Evolutionary conservation across 2,888 invertebrate genomes (phyloP).

Genomic region (Parnassius orleans): DNA sequence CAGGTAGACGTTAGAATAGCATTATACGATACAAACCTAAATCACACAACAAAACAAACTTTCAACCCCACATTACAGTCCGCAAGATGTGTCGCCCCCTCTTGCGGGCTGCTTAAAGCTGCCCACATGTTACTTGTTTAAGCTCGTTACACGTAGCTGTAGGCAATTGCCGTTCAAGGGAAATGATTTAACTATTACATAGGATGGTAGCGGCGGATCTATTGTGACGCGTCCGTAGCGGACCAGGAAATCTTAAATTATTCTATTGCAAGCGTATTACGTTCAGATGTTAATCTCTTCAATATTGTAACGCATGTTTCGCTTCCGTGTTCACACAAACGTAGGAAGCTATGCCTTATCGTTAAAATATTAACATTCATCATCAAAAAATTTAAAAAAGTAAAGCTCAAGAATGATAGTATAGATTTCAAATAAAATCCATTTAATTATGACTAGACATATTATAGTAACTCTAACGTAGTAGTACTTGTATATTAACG

Average conservation of each 20-base stretch:
- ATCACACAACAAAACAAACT: constrained; percentile 10
- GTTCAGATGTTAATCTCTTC: constrained; percentile 32
- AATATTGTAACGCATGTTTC: constrained; percentile 21
- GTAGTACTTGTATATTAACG: too few relatives aligned
- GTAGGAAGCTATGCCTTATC: too few relatives aligned
- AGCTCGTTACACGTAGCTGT: constrained; percentile 44
- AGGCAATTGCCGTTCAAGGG: constrained; percentile 42
- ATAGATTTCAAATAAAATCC: too few relatives aligned
- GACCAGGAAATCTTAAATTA: constrained; percentile 49
- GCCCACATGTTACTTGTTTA: constrained; percentile 48
- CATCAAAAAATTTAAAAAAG: too few relatives aligned
- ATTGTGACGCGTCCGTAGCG: constrained; percentile 46
- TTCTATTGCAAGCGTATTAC: constrained; percentile 49
- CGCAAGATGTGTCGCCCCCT: constrained; percentile 13
- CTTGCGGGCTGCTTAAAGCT: constrained; percentile 26
- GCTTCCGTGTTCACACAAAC: constrained; percentile 15
- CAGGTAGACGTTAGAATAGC: too few relatives aligned
- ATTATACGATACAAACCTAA: too few relatives aligned
- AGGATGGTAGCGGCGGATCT: constrained; percentile 46
- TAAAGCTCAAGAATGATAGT: too few relatives aligned
- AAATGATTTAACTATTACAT: constrained; percentile 51
- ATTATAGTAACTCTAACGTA: too few relatives aligned
- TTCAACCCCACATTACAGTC: constrained; percentile 8
- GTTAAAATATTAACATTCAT: too few relatives aligned
- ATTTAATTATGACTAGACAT: too few relatives aligned